Percentiles rank a stretch among this genome's conserved stretches.
phyloP scores from a whole-genome alignment of 1,140 invertebrate species.

The Drosophila bocqueti region DNA sequence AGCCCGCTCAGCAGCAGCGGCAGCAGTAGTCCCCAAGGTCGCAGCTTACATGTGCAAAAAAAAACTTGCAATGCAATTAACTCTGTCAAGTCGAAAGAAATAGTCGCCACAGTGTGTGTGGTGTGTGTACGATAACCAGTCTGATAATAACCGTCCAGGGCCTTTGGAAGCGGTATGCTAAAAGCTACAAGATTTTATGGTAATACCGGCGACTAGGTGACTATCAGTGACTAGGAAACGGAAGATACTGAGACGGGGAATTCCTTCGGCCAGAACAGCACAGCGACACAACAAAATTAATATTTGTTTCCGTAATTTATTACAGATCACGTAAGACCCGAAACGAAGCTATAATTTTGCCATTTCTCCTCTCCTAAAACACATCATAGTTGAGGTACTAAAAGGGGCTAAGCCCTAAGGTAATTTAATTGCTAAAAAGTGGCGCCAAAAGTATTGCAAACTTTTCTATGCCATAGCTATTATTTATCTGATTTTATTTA shows the following conservation, averaged over 20 bases:
- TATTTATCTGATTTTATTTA: neutral
- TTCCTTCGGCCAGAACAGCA: neutral
- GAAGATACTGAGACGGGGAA: conserved; percentile 12
- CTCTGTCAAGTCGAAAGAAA: conserved; percentile 12
- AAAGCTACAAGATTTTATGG: conserved; percentile 31
- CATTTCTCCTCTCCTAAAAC: neutral
- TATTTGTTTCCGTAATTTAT: conserved; percentile 1
- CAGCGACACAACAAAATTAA: neutral
- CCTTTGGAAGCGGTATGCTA: conserved; percentile 13
- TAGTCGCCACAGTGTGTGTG: conserved; percentile 3
- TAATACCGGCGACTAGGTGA: conserved; percentile 11
- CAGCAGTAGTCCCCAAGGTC: conserved; percentile 57
- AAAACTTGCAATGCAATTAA: conserved; percentile 66
- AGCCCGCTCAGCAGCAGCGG: conserved; percentile 59
- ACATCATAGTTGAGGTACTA: neutral
- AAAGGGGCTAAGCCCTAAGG: neutral
- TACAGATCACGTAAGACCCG: neutral
- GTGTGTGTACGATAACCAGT: conserved; percentile 30
- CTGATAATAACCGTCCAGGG: conserved; percentile 32
- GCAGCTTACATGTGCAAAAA: conserved; percentile 54
- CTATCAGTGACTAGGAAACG: conserved; percentile 21
- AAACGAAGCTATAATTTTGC: neutral
- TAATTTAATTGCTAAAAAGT: neutral
- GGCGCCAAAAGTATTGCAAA: neutral
- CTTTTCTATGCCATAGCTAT: too few relatives aligned